Evolutionary conservation across 30 jellyfish, hydroid and myxozoan genomes (phyloP).

Genomic region (Mastigias papua): DNA sequence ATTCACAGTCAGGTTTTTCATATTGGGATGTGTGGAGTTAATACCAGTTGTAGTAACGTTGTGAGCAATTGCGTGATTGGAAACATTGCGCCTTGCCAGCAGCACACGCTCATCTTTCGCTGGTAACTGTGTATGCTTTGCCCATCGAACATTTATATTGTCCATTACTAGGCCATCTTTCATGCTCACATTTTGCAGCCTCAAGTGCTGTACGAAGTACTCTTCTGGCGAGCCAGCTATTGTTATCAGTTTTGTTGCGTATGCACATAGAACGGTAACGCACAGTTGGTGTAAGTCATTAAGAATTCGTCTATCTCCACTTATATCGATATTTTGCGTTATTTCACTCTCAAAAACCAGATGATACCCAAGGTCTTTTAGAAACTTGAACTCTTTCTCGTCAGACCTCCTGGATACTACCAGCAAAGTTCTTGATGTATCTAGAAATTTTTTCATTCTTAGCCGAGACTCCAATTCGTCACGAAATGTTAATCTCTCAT

Average conservation of each 20-base stretch:
- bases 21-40: not conserved
- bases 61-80: not conserved
- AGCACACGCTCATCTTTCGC: constrained; percentile 74
- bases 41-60: not conserved
- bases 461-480: constrained; percentile 24
- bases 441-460: constrained; percentile 16
- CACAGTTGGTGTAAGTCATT: constrained; percentile 51
- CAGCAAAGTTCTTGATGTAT: constrained; percentile 40
- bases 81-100: constrained; percentile 19
- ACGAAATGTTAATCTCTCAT: constrained; percentile 7
- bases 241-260: constrained; percentile 75
- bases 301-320: not conserved
- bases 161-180: constrained; percentile 85
- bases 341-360: constrained; percentile 54
- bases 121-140: constrained; percentile 82
- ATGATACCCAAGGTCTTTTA: constrained; percentile 62
- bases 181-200: constrained; percentile 87
- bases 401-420: constrained; percentile 57
- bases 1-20: not conserved
- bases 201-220: constrained; percentile 87
- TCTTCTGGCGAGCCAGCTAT: constrained; percentile 68
- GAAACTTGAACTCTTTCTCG: constrained; percentile 36
- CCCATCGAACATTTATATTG: constrained; percentile 89
- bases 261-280: constrained; percentile 82
- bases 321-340: not conserved